A percentile compares a stretch with the other conserved stretches of the same genome.
These are phyloP conservation scores for Myotis davidii DNA, from an alignment of 2,113 vertebrate genomes.

Conservation along the genomic window DNA sequence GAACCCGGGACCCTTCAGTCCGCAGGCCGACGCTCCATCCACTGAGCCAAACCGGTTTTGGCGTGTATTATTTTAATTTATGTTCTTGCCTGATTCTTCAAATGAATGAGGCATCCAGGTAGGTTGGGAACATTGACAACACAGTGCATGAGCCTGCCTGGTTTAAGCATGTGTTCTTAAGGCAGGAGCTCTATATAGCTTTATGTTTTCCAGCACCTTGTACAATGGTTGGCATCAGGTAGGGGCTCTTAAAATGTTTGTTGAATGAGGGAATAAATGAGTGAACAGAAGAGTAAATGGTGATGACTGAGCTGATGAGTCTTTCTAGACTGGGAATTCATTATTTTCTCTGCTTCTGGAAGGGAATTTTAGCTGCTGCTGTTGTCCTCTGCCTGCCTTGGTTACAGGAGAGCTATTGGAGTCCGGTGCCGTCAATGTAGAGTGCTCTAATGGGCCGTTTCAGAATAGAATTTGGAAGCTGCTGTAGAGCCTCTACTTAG, in stretches of 20 bases:
- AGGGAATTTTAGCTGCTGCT: conserved; percentile 41
- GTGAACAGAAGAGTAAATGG: neutral
- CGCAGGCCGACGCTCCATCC: too few species aligned
- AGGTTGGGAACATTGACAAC: neutral
- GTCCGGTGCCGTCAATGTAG: neutral
- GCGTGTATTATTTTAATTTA: neutral
- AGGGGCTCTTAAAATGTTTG: neutral
- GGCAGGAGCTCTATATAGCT: neutral
- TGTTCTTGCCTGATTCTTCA: neutral
- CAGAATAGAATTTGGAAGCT: conserved; percentile 60
- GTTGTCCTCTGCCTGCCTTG: conserved; percentile 31
- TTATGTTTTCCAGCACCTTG: neutral
- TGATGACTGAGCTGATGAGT: neutral
- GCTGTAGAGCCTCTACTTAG: conserved; percentile 32
- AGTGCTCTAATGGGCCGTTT: conserved; percentile 35
- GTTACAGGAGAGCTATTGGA: conserved; percentile 48
- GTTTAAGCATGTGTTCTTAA: neutral
- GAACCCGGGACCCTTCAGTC: too few species aligned
- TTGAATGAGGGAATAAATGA: neutral
- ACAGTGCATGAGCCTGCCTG: neutral
- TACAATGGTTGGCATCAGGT: neutral
- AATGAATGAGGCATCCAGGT: neutral
- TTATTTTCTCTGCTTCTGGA: conserved; percentile 26
- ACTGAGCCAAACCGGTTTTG: too few species aligned
- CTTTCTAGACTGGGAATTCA: neutral